Percentiles rank a stretch among this genome's conserved stretches.
These are phyloP conservation scores for Poecilia gillii DNA, from an alignment of 2,797 vertebrate species.

Conservation along the genomic window DNA sequence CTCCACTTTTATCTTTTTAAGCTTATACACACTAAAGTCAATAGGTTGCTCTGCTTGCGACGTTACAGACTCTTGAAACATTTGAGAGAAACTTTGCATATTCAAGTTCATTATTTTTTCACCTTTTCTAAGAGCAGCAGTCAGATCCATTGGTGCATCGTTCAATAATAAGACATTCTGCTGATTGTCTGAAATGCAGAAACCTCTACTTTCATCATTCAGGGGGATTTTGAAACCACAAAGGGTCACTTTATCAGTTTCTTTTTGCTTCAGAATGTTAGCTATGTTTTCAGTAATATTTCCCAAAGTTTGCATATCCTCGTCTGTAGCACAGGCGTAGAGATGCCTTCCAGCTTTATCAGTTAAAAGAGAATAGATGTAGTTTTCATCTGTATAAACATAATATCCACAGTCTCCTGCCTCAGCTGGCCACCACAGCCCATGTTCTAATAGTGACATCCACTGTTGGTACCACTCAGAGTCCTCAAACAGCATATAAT, in stretches of 20 bases:
- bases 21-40: slow-evolving; percentile 88
- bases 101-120: slow-evolving; percentile 92
- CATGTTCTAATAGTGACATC: slow-evolving; percentile 90
- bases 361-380: slow-evolving; percentile 93
- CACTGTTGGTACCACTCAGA: slow-evolving; percentile 91
- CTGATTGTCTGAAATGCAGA: slow-evolving; percentile 80
- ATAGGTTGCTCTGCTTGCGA: slow-evolving; percentile 86
- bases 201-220: slow-evolving; percentile 76
- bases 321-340: slow-evolving; percentile 87
- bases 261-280: slow-evolving; percentile 78
- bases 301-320: slow-evolving; percentile 79
- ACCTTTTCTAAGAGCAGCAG: slow-evolving; percentile 86
- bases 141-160: slow-evolving; percentile 88
- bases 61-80: slow-evolving; percentile 90
- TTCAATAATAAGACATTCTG: slow-evolving; percentile 57
- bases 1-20: slow-evolving; percentile 88
- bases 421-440: slow-evolving; percentile 95
- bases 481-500: slow-evolving; percentile 79
- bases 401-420: slow-evolving; percentile 93
- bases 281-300: slow-evolving; percentile 81
- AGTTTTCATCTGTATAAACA: slow-evolving; percentile 90
- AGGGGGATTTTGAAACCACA: slow-evolving; percentile 92
- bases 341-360: slow-evolving; percentile 90
- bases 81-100: slow-evolving; percentile 88
- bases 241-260: slow-evolving; percentile 81